These are phyloP conservation scores for Brachionus manjavacas DNA, from an alignment of 1,140 invertebrate genomes.

Conservation along the genomic window DNA sequence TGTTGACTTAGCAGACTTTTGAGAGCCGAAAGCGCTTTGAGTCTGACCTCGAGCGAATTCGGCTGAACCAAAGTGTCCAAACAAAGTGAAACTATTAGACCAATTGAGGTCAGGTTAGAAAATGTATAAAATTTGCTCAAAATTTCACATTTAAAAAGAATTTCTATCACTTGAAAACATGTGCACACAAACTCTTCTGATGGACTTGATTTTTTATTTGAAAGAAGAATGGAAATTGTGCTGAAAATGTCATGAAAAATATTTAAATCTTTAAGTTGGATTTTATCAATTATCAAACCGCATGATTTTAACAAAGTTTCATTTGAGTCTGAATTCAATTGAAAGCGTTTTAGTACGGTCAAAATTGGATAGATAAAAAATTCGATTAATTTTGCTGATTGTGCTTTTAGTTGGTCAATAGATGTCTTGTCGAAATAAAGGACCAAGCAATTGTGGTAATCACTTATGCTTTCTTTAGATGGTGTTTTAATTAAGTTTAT, in stretches of 20 bases:
- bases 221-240: background rate
- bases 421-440: background rate
- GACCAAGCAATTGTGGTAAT: background rate
- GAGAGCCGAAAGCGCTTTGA: background rate
- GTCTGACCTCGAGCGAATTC: background rate
- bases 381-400: background rate
- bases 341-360: conserved; percentile 4
- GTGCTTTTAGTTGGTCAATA: background rate
- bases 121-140: conserved; percentile 6
- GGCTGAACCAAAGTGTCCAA: background rate
- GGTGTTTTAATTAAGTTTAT: conserved; percentile 15
- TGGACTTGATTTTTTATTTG: conserved; percentile 8
- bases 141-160: background rate
- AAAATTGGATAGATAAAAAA: background rate
- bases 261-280: background rate
- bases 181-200: conserved; percentile 7
- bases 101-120: conserved; percentile 3
- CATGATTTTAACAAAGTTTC: background rate
- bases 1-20: background rate
- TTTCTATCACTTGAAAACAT: conserved; percentile 9
- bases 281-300: background rate
- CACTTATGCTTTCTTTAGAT: background rate
- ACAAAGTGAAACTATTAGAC: background rate
- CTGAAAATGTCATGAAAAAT: background rate
- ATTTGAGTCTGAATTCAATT: conserved; percentile 10